phyloP scores from a whole-genome alignment of 2,797 vertebrate species.

The Loriculus beryllinus region DNA sequence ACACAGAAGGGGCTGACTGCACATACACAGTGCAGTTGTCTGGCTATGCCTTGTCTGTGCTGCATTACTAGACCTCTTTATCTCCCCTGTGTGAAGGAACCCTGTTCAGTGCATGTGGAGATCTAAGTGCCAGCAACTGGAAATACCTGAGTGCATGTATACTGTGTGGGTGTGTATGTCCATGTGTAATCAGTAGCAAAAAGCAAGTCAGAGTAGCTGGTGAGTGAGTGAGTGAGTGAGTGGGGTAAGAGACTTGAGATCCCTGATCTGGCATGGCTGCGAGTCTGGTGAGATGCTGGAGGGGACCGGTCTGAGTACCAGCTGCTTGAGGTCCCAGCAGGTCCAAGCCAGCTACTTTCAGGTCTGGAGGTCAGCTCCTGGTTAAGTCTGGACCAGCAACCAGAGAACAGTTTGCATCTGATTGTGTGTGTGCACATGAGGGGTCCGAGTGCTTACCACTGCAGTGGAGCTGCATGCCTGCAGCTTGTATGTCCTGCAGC shows the following conservation, averaged over 20 bases:
- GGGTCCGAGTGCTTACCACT: neutral
- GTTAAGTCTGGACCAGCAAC: neutral
- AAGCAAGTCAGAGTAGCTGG: neutral
- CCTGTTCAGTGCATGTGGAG: neutral
- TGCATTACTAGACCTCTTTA: neutral
- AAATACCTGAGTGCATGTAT: neutral
- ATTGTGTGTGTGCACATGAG: accelerated
- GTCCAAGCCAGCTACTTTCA: neutral
- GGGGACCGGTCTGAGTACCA: neutral
- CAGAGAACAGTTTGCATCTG: neutral
- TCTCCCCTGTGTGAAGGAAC: neutral
- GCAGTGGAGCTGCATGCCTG: neutral
- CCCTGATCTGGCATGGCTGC: neutral
- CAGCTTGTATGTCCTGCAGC: accelerated
- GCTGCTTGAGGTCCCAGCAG: neutral
- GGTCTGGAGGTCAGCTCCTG: neutral
- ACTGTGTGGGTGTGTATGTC: too few relatives aligned
- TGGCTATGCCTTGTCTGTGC: neutral
- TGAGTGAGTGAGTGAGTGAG: neutral
- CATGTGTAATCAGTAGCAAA: accelerated
- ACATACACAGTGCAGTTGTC: accelerated
- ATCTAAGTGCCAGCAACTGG: neutral
- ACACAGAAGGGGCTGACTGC: neutral
- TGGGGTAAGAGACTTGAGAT: neutral
- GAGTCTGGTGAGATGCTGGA: neutral